Evolutionary conservation across 2,113 vertebrate species (phyloP), one percentile per base, ranked within the genome.

Genomic region (Heteronetta atricapilla): DNA sequence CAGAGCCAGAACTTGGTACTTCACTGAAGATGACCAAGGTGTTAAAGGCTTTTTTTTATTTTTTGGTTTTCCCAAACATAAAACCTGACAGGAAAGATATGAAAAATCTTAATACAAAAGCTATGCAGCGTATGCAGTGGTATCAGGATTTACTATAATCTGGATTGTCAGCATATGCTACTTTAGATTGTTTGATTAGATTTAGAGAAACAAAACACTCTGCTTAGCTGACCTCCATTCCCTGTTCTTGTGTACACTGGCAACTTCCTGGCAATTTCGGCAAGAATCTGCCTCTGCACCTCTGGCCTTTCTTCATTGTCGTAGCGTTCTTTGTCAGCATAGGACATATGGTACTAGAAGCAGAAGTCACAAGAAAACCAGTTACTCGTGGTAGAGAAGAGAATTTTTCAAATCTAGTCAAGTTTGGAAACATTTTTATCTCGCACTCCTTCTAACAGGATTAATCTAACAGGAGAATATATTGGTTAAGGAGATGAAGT

Each of bases 251-350:
- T 99, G 94, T 98, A 99, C 82, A 99, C 98, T 4, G 99, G 99
- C 31, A 99, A 94, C 73, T 98, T 99, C 97, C 98, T 98, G 9
- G 99, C 99, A 25, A 99, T 98, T 46, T 99, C 99, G 3, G 98
- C 70, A 10, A 99, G 98, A 67, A 99, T 99, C 93, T 99, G 99
- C 94, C 99, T 99, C 98, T 99, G 99, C 67, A 97, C 98, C 80
- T 99, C 99, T 3, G 99, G 99, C 76, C 98, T 97, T 85, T 99
- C 99, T 90, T 99, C 99, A 89, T 97, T 98, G 93, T 99, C 99
- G 21, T 99, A 99, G 53, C 98, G 98, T 44, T 99, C 98, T 88
- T 99, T 99, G 97, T 99, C 99, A 14, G 98, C 97, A 58, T 98
- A 99, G 15, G 99, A 99, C 94, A 99, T 98, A 88, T 99, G 98